These are phyloP conservation scores for Rhinogobio ventralis DNA, from an alignment of 2,797 vertebrate genomes.

Conservation along the genomic window DNA sequence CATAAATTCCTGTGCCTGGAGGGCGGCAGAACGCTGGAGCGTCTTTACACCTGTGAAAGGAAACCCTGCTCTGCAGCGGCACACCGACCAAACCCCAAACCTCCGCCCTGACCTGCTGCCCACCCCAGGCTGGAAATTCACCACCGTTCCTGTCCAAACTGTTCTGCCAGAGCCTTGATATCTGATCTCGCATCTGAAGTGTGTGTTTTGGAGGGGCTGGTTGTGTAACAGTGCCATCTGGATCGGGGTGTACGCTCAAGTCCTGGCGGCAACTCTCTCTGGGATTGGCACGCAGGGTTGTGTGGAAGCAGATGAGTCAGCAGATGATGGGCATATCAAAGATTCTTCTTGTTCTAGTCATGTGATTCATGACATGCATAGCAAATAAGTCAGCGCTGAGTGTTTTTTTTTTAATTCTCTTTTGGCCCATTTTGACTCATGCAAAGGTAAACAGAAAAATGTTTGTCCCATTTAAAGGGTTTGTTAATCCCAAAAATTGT, in stretches of 20 bases:
- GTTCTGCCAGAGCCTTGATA: constrained; percentile 58
- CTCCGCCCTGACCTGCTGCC: constrained; percentile 44
- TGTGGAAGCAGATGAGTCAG: background rate
- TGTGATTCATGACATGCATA: background rate
- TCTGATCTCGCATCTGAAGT: constrained; percentile 56
- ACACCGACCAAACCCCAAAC: background rate
- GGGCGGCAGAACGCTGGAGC: constrained; percentile 52
- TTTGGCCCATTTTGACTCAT: background rate
- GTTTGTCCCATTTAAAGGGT: background rate
- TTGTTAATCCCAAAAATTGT: background rate
- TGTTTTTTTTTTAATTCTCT: background rate
- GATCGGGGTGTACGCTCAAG: constrained; percentile 42
- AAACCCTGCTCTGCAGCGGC: constrained; percentile 53
- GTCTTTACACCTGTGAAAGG: constrained; percentile 65
- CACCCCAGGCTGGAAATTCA: constrained; percentile 63
- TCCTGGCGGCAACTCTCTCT: background rate
- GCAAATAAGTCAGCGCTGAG: background rate
- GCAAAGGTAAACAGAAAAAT: background rate
- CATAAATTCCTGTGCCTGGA: constrained; percentile 69
- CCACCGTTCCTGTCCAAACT: constrained; percentile 45
- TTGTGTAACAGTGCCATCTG: constrained; percentile 66
- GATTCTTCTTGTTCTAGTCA: constrained; percentile 11
- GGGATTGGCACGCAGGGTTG: background rate
- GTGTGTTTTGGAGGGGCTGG: background rate
- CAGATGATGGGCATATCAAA: background rate